Evolutionary conservation across 2,113 vertebrate species (phyloP).

Genomic region (Montifringilla adamsi): DNA sequence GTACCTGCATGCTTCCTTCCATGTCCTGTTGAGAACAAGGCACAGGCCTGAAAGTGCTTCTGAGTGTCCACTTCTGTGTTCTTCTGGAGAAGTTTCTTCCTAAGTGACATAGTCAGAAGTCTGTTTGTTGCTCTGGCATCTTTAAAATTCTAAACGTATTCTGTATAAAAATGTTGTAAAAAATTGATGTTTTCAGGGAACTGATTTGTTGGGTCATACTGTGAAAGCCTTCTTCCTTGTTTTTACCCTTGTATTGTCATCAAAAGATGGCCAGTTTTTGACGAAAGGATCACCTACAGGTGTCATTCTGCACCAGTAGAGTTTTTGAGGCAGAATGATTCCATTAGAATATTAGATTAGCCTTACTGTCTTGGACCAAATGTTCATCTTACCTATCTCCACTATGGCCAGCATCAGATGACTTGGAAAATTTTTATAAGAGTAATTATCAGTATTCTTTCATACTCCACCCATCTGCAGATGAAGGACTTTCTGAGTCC

Average conservation of each 20-base stretch:
- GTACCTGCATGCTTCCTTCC: background rate
- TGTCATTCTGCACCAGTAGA: background rate
- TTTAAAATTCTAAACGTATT: background rate
- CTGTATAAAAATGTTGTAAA: background rate
- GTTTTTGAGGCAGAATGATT: background rate
- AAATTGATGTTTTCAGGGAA: background rate
- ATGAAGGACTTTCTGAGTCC: background rate
- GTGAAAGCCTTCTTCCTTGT: background rate
- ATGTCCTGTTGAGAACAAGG: background rate
- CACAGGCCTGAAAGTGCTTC: background rate
- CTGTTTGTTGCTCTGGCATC: background rate
- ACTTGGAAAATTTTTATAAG: background rate
- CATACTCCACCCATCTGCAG: background rate
- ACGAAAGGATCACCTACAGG: background rate
- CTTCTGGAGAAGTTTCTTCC: background rate
- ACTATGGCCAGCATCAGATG: background rate
- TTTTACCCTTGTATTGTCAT: background rate
- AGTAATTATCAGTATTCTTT: background rate
- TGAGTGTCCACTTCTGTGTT: background rate
- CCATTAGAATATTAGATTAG: background rate
- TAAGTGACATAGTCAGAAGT: background rate
- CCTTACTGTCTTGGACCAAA: background rate
- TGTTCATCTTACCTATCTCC: background rate
- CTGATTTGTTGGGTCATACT: background rate
- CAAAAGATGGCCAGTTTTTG: background rate